These are phyloP conservation scores for Neosilurus hyrtlii DNA, from an alignment of 2,797 vertebrate species.

Conservation along the genomic window DNA sequence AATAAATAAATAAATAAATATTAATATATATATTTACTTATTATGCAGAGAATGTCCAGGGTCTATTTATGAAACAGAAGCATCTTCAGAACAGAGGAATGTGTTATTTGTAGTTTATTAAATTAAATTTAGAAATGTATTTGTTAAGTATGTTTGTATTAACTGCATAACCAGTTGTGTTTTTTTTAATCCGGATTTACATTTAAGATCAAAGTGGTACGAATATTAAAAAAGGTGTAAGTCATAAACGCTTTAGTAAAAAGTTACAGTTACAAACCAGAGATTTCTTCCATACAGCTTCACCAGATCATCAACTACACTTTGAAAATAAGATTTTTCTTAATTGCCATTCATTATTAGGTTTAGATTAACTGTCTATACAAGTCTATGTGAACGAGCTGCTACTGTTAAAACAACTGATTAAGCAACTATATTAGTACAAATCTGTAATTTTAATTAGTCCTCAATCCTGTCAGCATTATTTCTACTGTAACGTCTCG, in stretches of 20 bases:
- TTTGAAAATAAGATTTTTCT: background rate
- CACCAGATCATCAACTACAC: background rate
- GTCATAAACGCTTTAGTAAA: background rate
- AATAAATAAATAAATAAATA: background rate
- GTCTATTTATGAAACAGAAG: background rate
- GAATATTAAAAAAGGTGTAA: background rate
- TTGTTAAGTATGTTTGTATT: background rate
- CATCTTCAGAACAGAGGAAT: background rate
- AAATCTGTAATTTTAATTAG: background rate
- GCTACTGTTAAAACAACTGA: background rate
- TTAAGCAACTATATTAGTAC: background rate
- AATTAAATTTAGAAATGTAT: no score
- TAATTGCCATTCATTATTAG: background rate
- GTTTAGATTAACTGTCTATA: background rate
- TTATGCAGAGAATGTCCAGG: background rate
- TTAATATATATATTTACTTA: background rate
- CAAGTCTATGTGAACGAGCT: background rate
- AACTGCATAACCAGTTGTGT: background rate
- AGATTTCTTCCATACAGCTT: background rate
- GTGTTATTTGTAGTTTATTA: no score
- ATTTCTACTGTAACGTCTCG: background rate
- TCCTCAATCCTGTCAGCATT: background rate
- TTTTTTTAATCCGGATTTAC: background rate
- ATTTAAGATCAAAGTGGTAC: background rate
- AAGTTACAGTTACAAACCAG: background rate